phyloP scores from a whole-genome alignment of 2,113 vertebrate genomes.

The Cephalopholis sonnerati region DNA sequence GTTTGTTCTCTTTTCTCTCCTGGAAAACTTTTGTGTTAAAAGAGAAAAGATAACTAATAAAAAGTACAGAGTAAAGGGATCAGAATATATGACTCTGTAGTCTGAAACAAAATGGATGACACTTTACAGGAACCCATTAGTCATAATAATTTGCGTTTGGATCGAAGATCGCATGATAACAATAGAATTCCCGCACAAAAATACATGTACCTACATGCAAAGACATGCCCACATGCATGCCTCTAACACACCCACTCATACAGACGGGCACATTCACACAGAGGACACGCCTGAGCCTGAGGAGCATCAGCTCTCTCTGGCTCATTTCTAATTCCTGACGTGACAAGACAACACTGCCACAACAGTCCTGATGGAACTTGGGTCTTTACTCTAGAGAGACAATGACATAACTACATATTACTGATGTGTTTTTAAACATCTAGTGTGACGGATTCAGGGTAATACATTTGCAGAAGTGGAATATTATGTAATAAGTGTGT shows the following conservation, averaged over 20 bases:
- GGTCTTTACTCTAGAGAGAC: not conserved
- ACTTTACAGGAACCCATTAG: not conserved
- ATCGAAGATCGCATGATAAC: constrained; percentile 11
- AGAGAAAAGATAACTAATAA: not conserved
- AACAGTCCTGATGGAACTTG: not conserved
- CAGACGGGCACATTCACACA: constrained; percentile 4
- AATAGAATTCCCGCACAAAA: not conserved
- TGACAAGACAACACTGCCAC: constrained; percentile 9
- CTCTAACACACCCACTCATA: constrained; percentile 9
- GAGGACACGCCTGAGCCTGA: constrained; percentile 55
- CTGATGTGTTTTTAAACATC: not conserved
- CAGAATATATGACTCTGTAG: not conserved
- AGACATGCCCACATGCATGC: not conserved
- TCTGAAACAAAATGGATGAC: constrained; percentile 25
- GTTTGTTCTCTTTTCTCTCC: not conserved
- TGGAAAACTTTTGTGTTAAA: constrained; percentile 3
- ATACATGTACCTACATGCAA: constrained; percentile 25
- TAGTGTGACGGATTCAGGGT: too few relatives aligned
- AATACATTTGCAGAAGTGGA: too few relatives aligned
- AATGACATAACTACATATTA: not conserved
- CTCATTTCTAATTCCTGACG: constrained; percentile 27
- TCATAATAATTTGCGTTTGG: constrained; percentile 1
- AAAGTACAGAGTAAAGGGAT: not conserved
- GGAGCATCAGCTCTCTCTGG: constrained; percentile 33
- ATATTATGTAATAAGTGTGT: too few relatives aligned